A percentile compares a stretch with the other conserved stretches of the same genome.
phyloP scores from a whole-genome alignment of 1,140 invertebrate species.

The Drosophila chauvacae region DNA sequence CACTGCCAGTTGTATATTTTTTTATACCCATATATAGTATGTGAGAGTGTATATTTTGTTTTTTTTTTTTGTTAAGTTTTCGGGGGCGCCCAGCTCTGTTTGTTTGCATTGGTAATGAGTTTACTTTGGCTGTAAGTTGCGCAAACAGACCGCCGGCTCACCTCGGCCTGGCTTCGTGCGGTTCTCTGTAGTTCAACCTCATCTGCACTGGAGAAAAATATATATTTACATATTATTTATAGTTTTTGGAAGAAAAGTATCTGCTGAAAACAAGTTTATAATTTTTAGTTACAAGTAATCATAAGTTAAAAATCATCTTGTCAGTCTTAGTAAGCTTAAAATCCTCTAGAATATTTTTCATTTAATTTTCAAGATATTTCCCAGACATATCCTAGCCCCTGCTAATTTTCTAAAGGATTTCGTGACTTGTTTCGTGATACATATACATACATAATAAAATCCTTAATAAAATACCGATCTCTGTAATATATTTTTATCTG shows the following conservation, averaged over 20 bases:
- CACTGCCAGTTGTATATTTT: conserved; percentile 19
- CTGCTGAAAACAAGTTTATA: rapidly evolving
- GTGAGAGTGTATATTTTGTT: conserved; percentile 15
- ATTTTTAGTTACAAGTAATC: too few relatives aligned
- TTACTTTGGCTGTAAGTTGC: conserved; percentile 80
- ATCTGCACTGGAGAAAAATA: neutral
- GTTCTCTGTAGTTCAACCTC: conserved; percentile 13
- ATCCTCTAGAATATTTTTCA: neutral
- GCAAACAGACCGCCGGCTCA: conserved; percentile 71
- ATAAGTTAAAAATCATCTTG: neutral
- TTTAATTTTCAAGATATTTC: rapidly evolving
- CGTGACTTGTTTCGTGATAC: too few relatives aligned
- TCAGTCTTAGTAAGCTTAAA: neutral
- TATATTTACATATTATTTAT: too few relatives aligned
- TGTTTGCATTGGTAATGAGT: conserved; percentile 83
- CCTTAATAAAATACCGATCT: too few relatives aligned
- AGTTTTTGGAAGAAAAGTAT: neutral
- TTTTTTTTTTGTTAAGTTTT: conserved; percentile 62
- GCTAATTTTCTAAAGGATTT: neutral
- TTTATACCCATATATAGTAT: conserved; percentile 12
- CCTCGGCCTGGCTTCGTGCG: conserved; percentile 24
- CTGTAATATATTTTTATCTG: neutral
- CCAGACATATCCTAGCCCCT: neutral
- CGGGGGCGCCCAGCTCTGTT: conserved; percentile 55
- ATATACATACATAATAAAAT: neutral